A percentile compares a stretch with the other conserved stretches of the same genome.
phyloP scores from a whole-genome alignment of 2,888 invertebrate genomes.

The Mesoligia furuncula region DNA sequence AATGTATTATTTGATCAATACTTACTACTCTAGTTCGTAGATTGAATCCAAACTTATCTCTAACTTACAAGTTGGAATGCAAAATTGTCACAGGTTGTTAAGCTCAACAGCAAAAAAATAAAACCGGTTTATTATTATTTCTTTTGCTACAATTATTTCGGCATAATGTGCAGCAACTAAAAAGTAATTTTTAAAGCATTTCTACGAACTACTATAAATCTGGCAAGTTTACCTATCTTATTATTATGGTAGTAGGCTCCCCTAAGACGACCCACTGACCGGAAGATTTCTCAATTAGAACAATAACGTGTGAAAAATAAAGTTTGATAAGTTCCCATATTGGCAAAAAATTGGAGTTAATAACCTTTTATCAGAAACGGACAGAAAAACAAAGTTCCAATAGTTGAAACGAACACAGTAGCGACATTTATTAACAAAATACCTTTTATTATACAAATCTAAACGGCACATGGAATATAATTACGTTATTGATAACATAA shows the following conservation, averaged over 20 bases:
- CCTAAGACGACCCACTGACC: too few species aligned
- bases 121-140: background rate
- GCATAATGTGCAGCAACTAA: too few species aligned
- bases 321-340: background rate
- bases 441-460: constrained; percentile 13
- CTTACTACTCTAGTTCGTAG: background rate
- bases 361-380: constrained; percentile 30
- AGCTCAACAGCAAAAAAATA: background rate
- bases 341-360: background rate
- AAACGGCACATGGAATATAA: constrained; percentile 48
- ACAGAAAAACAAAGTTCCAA: constrained; percentile 17
- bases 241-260: background rate
- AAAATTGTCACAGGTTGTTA: background rate
- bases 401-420: background rate
- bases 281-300: background rate
- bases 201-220: background rate
- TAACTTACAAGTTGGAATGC: background rate
- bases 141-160: background rate
- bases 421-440: constrained; percentile 1
- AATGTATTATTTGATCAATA: background rate
- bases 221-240: background rate
- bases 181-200: background rate
- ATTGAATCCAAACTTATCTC: background rate
- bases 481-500: constrained; percentile 55
- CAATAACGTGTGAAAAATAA: background rate